Conservation (phyloP, 2,888 invertebrate species). For the Acholoe squamosa region DNA sequence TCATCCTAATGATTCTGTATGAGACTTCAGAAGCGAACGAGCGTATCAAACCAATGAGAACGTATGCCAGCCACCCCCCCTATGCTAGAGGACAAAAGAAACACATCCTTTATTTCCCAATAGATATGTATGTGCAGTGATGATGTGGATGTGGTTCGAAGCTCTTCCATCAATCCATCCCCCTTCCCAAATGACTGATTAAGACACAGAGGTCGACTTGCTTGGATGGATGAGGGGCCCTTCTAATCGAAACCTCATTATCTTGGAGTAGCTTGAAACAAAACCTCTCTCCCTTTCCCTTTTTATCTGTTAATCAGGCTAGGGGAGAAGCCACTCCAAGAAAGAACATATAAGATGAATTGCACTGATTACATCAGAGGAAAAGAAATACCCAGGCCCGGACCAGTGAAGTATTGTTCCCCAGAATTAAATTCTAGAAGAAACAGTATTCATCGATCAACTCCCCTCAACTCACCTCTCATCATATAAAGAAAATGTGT, state of each 20-base stretch:
- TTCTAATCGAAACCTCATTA: slow-evolving; percentile 28
- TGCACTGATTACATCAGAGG: background rate
- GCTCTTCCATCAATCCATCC: background rate
- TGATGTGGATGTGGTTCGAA: background rate
- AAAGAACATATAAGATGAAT: slow-evolving; percentile 34
- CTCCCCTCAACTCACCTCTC: background rate
- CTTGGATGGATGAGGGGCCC: background rate
- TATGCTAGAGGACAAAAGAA: too few relatives aligned
- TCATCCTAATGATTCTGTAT: too few relatives aligned
- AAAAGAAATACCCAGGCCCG: background rate
- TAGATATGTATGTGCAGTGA: too few relatives aligned
- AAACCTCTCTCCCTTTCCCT: background rate
- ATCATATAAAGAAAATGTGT: slow-evolving; percentile 5
- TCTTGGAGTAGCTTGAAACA: background rate
- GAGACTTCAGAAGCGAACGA: too few relatives aligned
- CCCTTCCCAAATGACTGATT: background rate
- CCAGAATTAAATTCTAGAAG: slow-evolving; percentile 28
- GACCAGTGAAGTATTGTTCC: background rate
- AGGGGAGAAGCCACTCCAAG: background rate
- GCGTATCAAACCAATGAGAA: too few relatives aligned
- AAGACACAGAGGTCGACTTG: background rate
- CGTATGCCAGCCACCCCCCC: too few relatives aligned
- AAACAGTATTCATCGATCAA: background rate
- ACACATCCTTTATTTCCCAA: too few relatives aligned
- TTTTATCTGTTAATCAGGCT: background rate